Evolutionary conservation across 2,113 vertebrate species (phyloP).

Genomic region (Chaenogobius annularis): DNA sequence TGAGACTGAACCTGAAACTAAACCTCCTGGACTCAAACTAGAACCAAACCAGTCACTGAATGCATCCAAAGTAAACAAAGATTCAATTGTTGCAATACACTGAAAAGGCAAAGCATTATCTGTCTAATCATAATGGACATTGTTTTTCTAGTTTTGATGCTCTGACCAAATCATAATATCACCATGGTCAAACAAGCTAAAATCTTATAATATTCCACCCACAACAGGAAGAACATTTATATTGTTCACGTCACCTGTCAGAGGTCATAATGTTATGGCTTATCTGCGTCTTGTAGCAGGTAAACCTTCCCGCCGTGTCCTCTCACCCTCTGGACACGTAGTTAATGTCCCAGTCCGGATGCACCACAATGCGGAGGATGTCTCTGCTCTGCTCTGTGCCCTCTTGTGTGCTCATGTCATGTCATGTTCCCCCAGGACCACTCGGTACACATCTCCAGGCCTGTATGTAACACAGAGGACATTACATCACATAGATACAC

Average conservation of each 20-base stretch:
- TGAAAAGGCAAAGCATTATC: too few relatives aligned
- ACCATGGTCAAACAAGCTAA: too few relatives aligned
- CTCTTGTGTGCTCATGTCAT: conserved; percentile 63
- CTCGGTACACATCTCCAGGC: conserved; percentile 65
- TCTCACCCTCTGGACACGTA: conserved; percentile 65
- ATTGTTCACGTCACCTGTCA: background rate
- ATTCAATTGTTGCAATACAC: too few relatives aligned
- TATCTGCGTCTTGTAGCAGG: background rate
- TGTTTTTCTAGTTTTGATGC: too few relatives aligned
- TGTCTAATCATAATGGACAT: too few relatives aligned
- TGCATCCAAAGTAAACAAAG: too few relatives aligned
- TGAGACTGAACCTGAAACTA: too few relatives aligned
- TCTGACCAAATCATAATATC: too few relatives aligned
- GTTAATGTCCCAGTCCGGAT: conserved; percentile 71
- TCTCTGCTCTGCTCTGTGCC: conserved; percentile 69
- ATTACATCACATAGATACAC: background rate
- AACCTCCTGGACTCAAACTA: too few relatives aligned
- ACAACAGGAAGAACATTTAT: too few relatives aligned
- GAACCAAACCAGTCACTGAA: too few relatives aligned
- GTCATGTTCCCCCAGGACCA: conserved; percentile 69
- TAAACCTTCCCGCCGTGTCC: background rate
- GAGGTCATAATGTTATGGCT: background rate
- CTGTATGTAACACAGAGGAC: conserved; percentile 19
- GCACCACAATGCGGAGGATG: conserved; percentile 64
- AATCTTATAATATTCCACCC: background rate